Conservation (phyloP, 2,113 vertebrate genomes). For the Gallinago paraguaiae region DNA sequence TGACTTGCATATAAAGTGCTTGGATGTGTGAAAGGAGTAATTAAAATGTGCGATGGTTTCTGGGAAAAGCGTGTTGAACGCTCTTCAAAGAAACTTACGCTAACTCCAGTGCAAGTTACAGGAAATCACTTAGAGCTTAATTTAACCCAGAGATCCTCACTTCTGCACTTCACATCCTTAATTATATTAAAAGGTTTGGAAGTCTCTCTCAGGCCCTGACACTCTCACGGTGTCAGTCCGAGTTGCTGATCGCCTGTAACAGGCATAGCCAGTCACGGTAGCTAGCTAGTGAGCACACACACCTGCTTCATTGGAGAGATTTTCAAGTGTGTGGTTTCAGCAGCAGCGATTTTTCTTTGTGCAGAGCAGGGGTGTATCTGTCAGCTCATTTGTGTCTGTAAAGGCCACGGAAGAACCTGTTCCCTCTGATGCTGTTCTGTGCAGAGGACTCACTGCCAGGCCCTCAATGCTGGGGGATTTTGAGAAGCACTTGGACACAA, state of each 20-base stretch:
- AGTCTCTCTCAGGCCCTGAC: not conserved
- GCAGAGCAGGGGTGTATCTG: not conserved
- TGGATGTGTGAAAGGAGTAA: conserved; percentile 30
- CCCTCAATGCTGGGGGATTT: not conserved
- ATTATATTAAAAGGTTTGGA: not conserved
- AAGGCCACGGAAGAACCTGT: not conserved
- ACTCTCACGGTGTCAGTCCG: not conserved
- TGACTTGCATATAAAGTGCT: conserved; percentile 15
- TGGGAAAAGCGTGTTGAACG: not conserved
- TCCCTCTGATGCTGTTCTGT: not conserved
- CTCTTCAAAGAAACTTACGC: not conserved
- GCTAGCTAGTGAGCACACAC: not conserved
- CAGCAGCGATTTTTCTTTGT: not conserved
- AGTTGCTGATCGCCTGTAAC: not conserved
- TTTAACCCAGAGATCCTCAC: not conserved
- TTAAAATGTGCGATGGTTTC: conserved; percentile 19
- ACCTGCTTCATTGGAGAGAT: not conserved
- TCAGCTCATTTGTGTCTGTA: not conserved
- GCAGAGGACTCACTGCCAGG: not conserved
- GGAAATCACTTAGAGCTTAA: not conserved
- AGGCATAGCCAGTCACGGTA: not conserved
- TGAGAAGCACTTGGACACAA: not conserved
- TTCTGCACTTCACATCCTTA: not conserved
- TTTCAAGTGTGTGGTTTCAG: not conserved
- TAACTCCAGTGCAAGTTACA: not conserved